phyloP scores from a whole-genome alignment of 2,888 invertebrate genomes.

The Epistrophella euchroma region DNA sequence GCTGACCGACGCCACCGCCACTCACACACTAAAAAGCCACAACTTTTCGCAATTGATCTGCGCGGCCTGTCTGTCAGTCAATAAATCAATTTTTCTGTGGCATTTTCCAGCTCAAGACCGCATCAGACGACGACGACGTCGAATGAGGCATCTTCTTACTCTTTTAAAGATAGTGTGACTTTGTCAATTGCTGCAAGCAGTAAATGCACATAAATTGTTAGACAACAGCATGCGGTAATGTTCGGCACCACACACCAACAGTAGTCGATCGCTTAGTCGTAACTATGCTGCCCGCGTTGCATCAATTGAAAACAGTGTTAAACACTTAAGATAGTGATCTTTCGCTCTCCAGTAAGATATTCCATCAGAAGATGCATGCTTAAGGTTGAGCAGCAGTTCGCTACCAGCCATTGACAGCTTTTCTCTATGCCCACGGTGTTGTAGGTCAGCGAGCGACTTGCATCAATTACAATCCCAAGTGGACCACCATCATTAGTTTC shows the following conservation, averaged over 20 bases:
- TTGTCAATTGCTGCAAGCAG: constrained; percentile 56
- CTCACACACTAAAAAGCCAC: constrained; percentile 40
- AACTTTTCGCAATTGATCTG: constrained; percentile 63
- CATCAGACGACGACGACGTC: constrained; percentile 28
- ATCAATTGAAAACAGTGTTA: constrained; percentile 75
- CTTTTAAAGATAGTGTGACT: constrained; percentile 50
- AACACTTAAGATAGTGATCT: constrained; percentile 73
- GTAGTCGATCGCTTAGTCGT: background rate
- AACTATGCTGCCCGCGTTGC: constrained; percentile 65
- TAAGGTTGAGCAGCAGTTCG: constrained; percentile 59
- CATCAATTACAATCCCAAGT: constrained; percentile 64
- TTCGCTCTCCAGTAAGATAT: constrained; percentile 44
- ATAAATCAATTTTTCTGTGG: constrained; percentile 61
- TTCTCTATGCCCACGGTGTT: constrained; percentile 61
- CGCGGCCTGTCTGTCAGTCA: constrained; percentile 57
- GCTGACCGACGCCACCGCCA: background rate
- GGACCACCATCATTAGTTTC: constrained; percentile 66
- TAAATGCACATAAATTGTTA: constrained; percentile 15
- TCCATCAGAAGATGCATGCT: constrained; percentile 60
- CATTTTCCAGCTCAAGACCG: constrained; percentile 46
- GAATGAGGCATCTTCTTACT: constrained; percentile 33
- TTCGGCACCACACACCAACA: background rate
- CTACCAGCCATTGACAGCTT: constrained; percentile 50
- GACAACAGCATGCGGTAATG: constrained; percentile 20
- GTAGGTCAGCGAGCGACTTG: constrained; percentile 67